Conservation (phyloP, 2,797 vertebrate species). For the Amblyopsis hoosieri region DNA sequence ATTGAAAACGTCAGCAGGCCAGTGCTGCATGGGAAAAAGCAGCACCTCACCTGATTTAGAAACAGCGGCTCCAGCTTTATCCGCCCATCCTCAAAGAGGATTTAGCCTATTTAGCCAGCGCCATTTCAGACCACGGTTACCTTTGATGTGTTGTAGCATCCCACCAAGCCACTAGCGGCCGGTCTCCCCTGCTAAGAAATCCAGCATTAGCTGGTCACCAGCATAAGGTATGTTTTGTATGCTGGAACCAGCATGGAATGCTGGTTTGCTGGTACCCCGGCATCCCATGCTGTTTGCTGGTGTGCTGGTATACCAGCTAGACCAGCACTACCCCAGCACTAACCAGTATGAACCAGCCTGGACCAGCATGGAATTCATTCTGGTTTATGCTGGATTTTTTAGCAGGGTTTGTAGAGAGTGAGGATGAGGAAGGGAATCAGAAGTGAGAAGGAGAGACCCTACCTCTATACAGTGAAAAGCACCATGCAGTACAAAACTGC, state of each 20-base stretch:
- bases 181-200: no score
- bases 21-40: constrained; percentile 22
- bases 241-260: no score
- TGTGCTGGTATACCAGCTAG: no score
- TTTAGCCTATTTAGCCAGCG: constrained; percentile 48
- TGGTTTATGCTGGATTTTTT: no score
- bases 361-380: no score
- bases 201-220: no score
- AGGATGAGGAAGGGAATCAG: background rate
- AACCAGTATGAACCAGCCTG: no score
- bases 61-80: constrained; percentile 49
- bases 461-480: constrained; percentile 4
- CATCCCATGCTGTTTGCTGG: no score
- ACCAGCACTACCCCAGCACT: no score
- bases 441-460: background rate
- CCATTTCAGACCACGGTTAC: constrained; percentile 52
- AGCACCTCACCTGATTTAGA: constrained; percentile 49
- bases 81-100: constrained; percentile 59
- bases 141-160: constrained; percentile 21
- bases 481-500: background rate
- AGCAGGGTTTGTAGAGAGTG: background rate
- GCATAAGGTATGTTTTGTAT: no score
- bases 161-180: constrained; percentile 1
- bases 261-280: no score
- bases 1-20: background rate